These are phyloP conservation scores for Phycodurus eques DNA, from an alignment of 2,113 vertebrate genomes.

Conservation along the genomic window DNA sequence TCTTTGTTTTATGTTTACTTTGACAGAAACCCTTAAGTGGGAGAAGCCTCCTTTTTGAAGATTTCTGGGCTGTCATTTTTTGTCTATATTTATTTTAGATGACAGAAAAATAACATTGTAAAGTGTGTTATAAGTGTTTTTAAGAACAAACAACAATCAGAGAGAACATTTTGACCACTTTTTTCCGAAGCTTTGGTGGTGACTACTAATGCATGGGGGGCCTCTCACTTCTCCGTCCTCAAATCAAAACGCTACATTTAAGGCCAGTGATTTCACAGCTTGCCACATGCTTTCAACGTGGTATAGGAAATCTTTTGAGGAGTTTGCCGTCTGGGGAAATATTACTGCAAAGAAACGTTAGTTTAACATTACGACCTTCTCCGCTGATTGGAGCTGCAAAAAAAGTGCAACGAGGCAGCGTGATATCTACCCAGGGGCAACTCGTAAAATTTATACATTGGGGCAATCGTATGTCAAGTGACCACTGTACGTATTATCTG, in stretches of 20 bases:
- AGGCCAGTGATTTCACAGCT: not conserved
- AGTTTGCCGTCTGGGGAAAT: not conserved
- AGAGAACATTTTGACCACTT: no score
- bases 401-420: not conserved
- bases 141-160: no score
- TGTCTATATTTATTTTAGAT: not conserved
- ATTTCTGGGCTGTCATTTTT: no score
- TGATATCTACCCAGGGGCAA: not conserved
- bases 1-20: no score
- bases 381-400: not conserved
- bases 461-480: no score
- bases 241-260: not conserved
- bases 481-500: no score
- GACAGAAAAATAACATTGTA: not conserved
- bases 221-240: no score
- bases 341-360: not conserved
- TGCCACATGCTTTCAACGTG: not conserved
- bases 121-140: not conserved
- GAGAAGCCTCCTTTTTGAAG: no score
- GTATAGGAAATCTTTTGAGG: not conserved
- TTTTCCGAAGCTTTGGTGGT: no score
- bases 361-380: not conserved
- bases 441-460: no score
- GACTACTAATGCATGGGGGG: no score
- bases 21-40: no score